phyloP scores from a whole-genome alignment of 2,113 vertebrate species.

The Cryptotis parvus region DNA sequence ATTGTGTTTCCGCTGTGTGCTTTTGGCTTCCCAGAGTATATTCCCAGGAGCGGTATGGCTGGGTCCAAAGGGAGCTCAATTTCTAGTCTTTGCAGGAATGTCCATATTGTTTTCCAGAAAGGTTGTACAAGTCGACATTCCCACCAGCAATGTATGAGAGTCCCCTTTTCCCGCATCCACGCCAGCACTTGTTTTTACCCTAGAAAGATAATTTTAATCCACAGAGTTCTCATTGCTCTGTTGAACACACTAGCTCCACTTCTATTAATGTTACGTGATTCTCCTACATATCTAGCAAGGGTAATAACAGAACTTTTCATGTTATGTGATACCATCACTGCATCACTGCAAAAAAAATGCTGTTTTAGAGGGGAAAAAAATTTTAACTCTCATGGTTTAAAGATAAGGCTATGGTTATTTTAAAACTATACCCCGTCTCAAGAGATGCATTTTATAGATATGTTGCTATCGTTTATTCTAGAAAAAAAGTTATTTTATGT shows the following conservation, averaged over 20 bases:
- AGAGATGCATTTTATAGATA: constrained; percentile 53
- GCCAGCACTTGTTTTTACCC: too few species aligned
- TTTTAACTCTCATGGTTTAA: background rate
- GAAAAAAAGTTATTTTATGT: constrained; percentile 89
- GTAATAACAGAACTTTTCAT: background rate
- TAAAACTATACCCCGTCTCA: background rate
- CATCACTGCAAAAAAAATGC: constrained; percentile 43
- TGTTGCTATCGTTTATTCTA: constrained; percentile 81
- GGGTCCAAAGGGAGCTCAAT: too few species aligned
- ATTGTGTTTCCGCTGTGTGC: too few species aligned
- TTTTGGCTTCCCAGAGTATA: too few species aligned
- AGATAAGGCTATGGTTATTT: background rate
- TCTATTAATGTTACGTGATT: background rate
- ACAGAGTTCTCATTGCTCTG: background rate
- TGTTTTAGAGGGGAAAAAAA: constrained; percentile 15
- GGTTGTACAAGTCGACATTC: too few species aligned
- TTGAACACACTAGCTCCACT: background rate
- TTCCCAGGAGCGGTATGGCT: too few species aligned
- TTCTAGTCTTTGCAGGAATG: too few species aligned
- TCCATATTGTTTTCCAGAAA: too few species aligned
- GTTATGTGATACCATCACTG: background rate
- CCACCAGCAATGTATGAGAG: too few species aligned
- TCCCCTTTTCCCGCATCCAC: too few species aligned
- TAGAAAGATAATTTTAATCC: background rate
- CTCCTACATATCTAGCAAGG: background rate